These are phyloP conservation scores for Thermophis baileyi DNA, from an alignment of 2,113 vertebrate species.

Conservation along the genomic window DNA sequence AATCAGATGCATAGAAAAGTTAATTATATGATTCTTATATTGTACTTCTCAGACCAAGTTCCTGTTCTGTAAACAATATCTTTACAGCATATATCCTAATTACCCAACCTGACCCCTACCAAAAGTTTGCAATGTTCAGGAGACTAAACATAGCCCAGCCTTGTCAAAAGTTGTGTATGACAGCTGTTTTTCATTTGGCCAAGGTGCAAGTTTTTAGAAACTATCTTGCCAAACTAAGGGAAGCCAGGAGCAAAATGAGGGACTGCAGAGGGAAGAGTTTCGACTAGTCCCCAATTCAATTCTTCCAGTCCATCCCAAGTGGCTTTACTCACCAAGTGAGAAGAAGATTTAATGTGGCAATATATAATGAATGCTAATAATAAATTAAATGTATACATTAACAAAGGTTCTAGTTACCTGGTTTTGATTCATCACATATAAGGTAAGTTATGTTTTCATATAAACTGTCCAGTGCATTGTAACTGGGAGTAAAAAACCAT, in stretches of 20 bases:
- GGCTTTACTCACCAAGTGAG: background rate
- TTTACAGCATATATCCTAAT: background rate
- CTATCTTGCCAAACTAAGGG: background rate
- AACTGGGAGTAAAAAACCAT: constrained; percentile 70
- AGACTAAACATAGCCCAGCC: background rate
- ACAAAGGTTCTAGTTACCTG: constrained; percentile 62
- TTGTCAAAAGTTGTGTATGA: background rate
- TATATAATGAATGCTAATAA: background rate
- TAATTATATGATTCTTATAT: background rate
- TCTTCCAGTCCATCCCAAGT: background rate
- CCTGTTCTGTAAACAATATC: background rate
- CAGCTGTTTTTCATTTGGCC: background rate
- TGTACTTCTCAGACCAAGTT: background rate
- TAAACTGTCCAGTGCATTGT: constrained; percentile 61
- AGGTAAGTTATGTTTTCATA: constrained; percentile 62
- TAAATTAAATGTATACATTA: background rate
- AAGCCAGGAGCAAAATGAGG: background rate
- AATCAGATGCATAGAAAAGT: background rate
- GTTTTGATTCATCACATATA: constrained; percentile 70
- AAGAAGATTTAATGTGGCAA: background rate
- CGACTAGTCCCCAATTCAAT: background rate
- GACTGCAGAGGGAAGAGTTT: background rate
- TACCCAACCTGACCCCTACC: background rate
- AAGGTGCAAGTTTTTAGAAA: background rate
- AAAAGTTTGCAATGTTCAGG: background rate